A percentile compares a stretch with the other conserved stretches of the same genome.
Conservation (phyloP, 2,888 invertebrate genomes). For the Augiades crinisus region DNA sequence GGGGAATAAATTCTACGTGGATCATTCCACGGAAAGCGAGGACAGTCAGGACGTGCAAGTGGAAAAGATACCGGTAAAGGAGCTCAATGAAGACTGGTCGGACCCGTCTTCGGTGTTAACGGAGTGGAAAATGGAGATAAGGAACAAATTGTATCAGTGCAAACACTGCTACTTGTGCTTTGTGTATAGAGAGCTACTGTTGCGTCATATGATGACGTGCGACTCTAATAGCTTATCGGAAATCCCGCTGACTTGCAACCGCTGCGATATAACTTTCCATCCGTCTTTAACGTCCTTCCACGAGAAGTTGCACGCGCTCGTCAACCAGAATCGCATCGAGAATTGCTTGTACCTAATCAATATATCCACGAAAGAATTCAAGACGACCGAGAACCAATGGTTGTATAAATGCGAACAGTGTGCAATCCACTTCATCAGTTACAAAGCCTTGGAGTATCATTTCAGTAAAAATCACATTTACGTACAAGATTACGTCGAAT, state of each 20-base stretch:
- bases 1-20: neutral
- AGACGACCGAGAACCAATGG: conserved; percentile 10
- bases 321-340: neutral
- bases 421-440: conserved; percentile 28
- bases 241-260: neutral
- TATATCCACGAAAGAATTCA: neutral
- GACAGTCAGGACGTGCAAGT: neutral
- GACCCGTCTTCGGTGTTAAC: neutral
- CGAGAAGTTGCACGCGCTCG: neutral
- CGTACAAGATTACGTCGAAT: neutral
- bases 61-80: neutral
- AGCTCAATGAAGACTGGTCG: neutral
- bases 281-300: neutral
- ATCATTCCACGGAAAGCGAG: neutral
- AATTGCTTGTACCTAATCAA: neutral
- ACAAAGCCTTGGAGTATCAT: conserved; percentile 19
- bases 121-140: neutral
- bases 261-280: conserved; percentile 4
- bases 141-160: conserved; percentile 9
- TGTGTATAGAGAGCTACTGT: neutral
- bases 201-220: conserved; percentile 1
- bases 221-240: neutral
- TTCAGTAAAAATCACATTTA: conserved; percentile 6
- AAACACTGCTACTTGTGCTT: conserved; percentile 12
- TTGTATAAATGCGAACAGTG: conserved; percentile 33